These are phyloP conservation scores for Agrochola macilenta DNA, from an alignment of 2,888 invertebrate species.

Conservation along the genomic window DNA sequence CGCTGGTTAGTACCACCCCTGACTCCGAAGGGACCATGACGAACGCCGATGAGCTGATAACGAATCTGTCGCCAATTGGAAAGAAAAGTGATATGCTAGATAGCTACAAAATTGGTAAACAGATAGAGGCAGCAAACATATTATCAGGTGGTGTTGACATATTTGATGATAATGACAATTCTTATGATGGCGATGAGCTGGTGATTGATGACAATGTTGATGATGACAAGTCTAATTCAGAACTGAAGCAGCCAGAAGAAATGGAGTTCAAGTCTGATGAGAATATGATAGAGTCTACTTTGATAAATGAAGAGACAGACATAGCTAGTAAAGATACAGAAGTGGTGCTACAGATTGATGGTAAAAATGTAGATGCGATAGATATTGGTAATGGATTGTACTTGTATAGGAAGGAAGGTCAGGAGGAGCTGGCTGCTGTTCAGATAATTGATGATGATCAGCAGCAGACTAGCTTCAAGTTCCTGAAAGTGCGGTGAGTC, in stretches of 20 bases:
- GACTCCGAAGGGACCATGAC: slow-evolving; percentile 74
- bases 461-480: slow-evolving; percentile 84
- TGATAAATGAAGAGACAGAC: slow-evolving; percentile 74
- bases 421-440: slow-evolving; percentile 86
- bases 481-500: slow-evolving; percentile 88
- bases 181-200: slow-evolving; percentile 87
- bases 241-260: slow-evolving; percentile 70
- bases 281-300: slow-evolving; percentile 67
- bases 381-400: slow-evolving; percentile 88
- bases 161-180: slow-evolving; percentile 89
- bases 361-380: slow-evolving; percentile 88
- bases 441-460: slow-evolving; percentile 85
- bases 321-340: slow-evolving; percentile 83
- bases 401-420: slow-evolving; percentile 85
- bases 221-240: slow-evolving; percentile 79
- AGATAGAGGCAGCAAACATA: slow-evolving; percentile 88
- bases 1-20: slow-evolving; percentile 71
- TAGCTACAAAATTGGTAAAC: slow-evolving; percentile 85
- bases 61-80: slow-evolving; percentile 83
- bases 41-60: slow-evolving; percentile 77
- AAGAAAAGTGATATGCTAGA: slow-evolving; percentile 82
- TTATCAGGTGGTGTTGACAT: slow-evolving; percentile 88
- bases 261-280: slow-evolving; percentile 71
- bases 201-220: slow-evolving; percentile 88
- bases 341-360: slow-evolving; percentile 87